These are phyloP conservation scores for Muscicapa striata DNA, from an alignment of 2,797 vertebrate genomes.

Conservation along the genomic window DNA sequence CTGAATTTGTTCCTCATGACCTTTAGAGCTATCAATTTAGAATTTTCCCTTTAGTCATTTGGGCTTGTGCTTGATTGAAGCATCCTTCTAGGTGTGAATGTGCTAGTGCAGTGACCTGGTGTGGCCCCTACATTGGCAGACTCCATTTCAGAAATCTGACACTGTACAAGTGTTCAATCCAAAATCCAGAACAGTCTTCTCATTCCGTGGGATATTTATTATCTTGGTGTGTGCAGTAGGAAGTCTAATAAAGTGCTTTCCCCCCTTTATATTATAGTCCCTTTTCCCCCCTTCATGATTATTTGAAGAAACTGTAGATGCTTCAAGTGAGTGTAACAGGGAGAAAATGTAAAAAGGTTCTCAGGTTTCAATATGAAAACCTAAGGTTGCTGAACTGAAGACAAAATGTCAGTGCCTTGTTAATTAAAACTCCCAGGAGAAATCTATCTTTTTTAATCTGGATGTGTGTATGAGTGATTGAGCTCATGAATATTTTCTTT, in stretches of 20 bases:
- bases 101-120: not conserved
- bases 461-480: not conserved
- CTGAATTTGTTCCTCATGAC: constrained; percentile 69
- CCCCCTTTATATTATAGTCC: not conserved
- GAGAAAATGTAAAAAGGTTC: not conserved
- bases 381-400: not conserved
- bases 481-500: constrained; percentile 15
- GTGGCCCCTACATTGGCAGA: not conserved
- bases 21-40: constrained; percentile 68
- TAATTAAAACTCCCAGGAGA: not conserved
- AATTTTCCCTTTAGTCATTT: constrained; percentile 48
- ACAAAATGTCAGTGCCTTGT: not conserved
- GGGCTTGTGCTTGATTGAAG: constrained; percentile 64
- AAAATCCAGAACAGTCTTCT: not conserved
- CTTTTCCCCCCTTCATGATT: not conserved
- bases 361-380: not conserved
- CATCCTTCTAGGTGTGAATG: not conserved
- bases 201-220: not conserved
- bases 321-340: not conserved
- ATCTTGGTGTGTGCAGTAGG: not conserved
- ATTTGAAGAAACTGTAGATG: not conserved
- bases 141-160: not conserved
- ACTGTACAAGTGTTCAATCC: not conserved
- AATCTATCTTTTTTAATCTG: not conserved
- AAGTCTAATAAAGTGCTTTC: not conserved